phyloP scores from a whole-genome alignment of 2,113 vertebrate genomes.

The Indicator indicator region DNA sequence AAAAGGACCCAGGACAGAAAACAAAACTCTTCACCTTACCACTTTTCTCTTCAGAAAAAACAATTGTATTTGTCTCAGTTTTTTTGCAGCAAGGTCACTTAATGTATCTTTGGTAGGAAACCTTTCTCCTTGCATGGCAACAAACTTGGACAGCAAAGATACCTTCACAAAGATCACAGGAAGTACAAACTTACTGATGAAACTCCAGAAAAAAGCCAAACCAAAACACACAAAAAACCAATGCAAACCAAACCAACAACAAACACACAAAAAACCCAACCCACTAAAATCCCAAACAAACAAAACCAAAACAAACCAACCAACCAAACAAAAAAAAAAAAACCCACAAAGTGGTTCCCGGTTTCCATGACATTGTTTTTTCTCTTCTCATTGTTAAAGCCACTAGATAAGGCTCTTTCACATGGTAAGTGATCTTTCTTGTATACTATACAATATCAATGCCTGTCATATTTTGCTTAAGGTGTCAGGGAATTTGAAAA shows the following conservation, averaged over 20 bases:
- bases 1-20: not conserved
- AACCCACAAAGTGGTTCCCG: not conserved
- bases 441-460: conserved; percentile 62
- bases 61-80: conserved; percentile 8
- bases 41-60: not conserved
- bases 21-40: not conserved
- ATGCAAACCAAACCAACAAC: too few relatives aligned
- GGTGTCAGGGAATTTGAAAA: conserved; percentile 67
- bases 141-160: not conserved
- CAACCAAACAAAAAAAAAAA: not conserved
- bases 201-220: not conserved
- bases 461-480: conserved; percentile 75
- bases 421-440: conserved; percentile 44
- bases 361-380: conserved; percentile 20
- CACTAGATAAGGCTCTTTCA: conserved; percentile 21
- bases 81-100: conserved; percentile 9
- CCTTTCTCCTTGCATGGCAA: not conserved
- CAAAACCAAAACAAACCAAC: too few relatives aligned
- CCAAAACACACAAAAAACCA: too few relatives aligned
- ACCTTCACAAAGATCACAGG: not conserved
- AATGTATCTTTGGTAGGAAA: not conserved
- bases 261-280: too few relatives aligned
- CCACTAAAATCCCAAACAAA: not conserved
- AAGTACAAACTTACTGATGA: not conserved
- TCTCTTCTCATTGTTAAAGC: conserved; percentile 21